These are phyloP conservation scores for Drosophila pruinosa DNA, from an alignment of 1,140 invertebrate genomes.

Conservation along the genomic window DNA sequence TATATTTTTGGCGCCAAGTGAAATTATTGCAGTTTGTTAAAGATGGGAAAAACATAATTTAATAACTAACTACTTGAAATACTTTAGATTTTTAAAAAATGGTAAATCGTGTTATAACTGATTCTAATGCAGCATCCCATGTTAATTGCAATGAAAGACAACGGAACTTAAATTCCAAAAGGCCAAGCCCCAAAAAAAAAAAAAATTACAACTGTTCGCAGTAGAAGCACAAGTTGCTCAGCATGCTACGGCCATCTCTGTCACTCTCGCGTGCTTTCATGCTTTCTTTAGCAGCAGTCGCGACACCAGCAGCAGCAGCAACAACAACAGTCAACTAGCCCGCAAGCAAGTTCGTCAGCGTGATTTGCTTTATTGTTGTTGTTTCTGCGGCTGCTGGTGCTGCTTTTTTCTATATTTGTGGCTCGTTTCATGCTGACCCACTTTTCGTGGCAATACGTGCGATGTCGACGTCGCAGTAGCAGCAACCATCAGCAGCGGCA, in stretches of 20 bases:
- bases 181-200: conserved; percentile 44
- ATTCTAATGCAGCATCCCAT: background rate
- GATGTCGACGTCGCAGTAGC: conserved; percentile 28
- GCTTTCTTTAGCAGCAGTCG: conserved; percentile 18
- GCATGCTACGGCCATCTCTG: conserved; percentile 28
- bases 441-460: conserved; percentile 72
- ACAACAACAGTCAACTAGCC: conserved; percentile 25
- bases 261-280: conserved; percentile 36
- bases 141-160: background rate
- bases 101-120: background rate
- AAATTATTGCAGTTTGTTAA: background rate
- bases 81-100: background rate
- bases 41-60: background rate
- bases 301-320: conserved; percentile 9
- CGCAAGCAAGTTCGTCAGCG: conserved; percentile 62
- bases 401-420: conserved; percentile 52
- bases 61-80: background rate
- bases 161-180: conserved; percentile 51
- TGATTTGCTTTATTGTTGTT: conserved; percentile 61
- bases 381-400: conserved; percentile 31
- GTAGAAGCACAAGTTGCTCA: conserved; percentile 37
- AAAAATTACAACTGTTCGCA: conserved; percentile 39
- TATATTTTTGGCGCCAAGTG: background rate
- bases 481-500: conserved; percentile 12
- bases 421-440: conserved; percentile 77